Conservation (phyloP, 2,113 vertebrate genomes). For the Perca flavescens region DNA sequence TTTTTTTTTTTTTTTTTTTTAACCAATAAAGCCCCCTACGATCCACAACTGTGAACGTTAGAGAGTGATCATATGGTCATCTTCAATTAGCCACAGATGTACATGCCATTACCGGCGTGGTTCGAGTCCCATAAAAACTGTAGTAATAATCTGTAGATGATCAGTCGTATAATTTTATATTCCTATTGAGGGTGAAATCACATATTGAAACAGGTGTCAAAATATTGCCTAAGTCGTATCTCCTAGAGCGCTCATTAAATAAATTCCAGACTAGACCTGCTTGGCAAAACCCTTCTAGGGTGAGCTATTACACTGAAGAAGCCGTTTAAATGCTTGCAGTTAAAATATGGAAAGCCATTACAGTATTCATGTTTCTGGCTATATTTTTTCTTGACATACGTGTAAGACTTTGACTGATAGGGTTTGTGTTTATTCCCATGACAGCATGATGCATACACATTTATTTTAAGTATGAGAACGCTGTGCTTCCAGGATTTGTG, state of each 20-base stretch:
- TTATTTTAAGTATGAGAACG: conserved; percentile 53
- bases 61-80: conserved; percentile 6
- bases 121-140: conserved; percentile 41
- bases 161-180: conserved; percentile 46
- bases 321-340: conserved; percentile 19
- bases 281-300: conserved; percentile 22
- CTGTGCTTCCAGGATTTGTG: conserved; percentile 52
- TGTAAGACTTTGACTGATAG: not conserved
- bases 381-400: conserved; percentile 8
- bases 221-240: conserved; percentile 39
- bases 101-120: conserved; percentile 7
- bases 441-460: conserved; percentile 43
- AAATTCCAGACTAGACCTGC: conserved; percentile 22
- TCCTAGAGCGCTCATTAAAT: conserved; percentile 42
- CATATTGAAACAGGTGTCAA: conserved; percentile 68
- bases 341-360: conserved; percentile 31
- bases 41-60: not conserved
- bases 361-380: not conserved
- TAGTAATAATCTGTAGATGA: conserved; percentile 49
- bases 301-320: conserved; percentile 2
- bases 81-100: conserved; percentile 45
- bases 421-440: conserved; percentile 51
- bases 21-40: not conserved
- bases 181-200: conserved; percentile 57
- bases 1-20: not conserved